These are phyloP conservation scores for Pipra filicauda DNA, from an alignment of 2,113 vertebrate genomes.

Conservation along the genomic window DNA sequence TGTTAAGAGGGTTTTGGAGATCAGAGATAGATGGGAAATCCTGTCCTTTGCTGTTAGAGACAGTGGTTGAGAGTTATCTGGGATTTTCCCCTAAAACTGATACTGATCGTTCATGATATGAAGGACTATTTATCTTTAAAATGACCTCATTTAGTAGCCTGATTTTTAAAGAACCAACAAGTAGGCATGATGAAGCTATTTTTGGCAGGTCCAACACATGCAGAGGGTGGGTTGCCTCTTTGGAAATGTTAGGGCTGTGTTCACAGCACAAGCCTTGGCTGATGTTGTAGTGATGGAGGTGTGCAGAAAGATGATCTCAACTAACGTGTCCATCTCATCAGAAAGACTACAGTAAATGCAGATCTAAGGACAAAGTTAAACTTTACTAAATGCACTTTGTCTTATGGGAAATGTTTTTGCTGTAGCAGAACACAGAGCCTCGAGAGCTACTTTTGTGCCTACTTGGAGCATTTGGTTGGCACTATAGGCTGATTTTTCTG, in stretches of 20 bases:
- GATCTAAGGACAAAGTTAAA: neutral
- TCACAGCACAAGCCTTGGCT: neutral
- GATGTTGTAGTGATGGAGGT: neutral
- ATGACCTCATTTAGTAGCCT: slow-evolving; percentile 9
- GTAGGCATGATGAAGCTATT: neutral
- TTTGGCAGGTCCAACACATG: neutral
- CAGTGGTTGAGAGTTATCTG: slow-evolving; percentile 7
- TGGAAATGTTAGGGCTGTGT: neutral
- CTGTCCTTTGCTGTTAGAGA: neutral
- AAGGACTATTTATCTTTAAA: neutral
- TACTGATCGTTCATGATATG: neutral
- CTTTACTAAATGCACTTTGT: neutral
- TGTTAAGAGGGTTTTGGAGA: neutral
- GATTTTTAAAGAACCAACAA: neutral
- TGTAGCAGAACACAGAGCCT: neutral
- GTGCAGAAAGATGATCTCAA: neutral
- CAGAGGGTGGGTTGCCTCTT: neutral
- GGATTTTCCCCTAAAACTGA: slow-evolving; percentile 41
- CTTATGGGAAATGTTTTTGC: neutral
- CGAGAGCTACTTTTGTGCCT: neutral
- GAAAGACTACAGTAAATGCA: neutral
- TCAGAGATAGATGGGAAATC: slow-evolving; percentile 19
- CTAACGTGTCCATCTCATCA: neutral
- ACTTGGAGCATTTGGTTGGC: neutral
- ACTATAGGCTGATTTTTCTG: neutral